Evolutionary conservation across 2,888 invertebrate species (phyloP).

Genomic region (Hymenopus coronatus): DNA sequence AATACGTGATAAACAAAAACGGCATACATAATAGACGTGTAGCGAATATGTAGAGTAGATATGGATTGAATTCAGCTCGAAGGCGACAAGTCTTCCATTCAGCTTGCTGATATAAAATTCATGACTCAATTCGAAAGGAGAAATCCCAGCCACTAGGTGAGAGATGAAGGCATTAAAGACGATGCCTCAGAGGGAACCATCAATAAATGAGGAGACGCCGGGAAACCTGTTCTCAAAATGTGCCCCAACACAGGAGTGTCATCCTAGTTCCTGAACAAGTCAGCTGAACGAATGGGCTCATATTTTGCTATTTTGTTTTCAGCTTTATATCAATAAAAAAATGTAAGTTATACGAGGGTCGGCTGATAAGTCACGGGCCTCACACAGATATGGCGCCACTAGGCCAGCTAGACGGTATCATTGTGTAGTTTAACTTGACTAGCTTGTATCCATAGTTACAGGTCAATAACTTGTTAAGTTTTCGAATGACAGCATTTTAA

Average conservation of each 20-base stretch:
- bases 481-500: too few relatives aligned
- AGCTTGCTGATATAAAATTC: not conserved
- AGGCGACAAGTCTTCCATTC: not conserved
- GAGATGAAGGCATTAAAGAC: not conserved
- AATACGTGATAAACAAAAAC: not conserved
- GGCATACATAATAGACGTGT: not conserved
- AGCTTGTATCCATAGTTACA: too few relatives aligned
- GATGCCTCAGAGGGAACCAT: not conserved
- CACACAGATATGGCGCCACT: too few relatives aligned
- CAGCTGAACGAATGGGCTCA: too few relatives aligned
- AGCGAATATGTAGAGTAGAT: not conserved
- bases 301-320: too few relatives aligned
- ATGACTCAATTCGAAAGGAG: not conserved
- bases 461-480: too few relatives aligned
- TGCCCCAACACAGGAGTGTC: not conserved
- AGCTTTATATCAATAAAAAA: too few relatives aligned
- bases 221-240: not conserved
- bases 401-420: too few relatives aligned
- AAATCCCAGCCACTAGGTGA: not conserved
- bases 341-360: too few relatives aligned
- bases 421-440: too few relatives aligned
- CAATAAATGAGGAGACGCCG: not conserved
- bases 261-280: too few relatives aligned
- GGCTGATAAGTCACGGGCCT: too few relatives aligned
- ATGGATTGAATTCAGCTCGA: not conserved